Percentiles rank a stretch among this genome's conserved stretches.
Conservation (phyloP, 1,140 invertebrate genomes). For the Temnothorax nylanderi region DNA sequence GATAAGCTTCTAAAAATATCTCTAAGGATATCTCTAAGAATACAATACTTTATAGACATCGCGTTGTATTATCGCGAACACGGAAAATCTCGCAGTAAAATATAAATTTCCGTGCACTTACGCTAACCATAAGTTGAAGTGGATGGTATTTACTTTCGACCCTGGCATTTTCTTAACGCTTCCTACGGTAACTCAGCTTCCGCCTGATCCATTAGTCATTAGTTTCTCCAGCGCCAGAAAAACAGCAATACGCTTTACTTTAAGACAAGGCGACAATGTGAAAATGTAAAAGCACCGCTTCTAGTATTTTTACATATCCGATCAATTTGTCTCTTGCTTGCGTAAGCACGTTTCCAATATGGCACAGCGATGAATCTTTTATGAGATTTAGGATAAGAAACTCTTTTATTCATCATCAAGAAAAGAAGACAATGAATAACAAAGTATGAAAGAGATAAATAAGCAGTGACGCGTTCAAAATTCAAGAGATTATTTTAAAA, state of each 20-base stretch:
- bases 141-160: slow-evolving; percentile 47
- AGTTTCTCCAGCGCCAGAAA: slow-evolving; percentile 33
- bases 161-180: slow-evolving; percentile 49
- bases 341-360: not conserved
- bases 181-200: slow-evolving; percentile 37
- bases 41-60: not conserved
- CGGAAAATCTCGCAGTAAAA: slow-evolving; percentile 38
- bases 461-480: not conserved
- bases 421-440: not conserved
- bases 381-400: not conserved
- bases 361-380: slow-evolving; percentile 22
- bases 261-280: not conserved
- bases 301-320: not conserved
- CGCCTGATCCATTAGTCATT: slow-evolving; percentile 55
- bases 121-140: slow-evolving; percentile 37
- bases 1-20: slow-evolving; percentile 2
- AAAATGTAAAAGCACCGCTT: slow-evolving; percentile 16
- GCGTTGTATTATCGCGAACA: slow-evolving; percentile 18
- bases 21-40: not conserved
- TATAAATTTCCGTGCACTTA: slow-evolving; percentile 26
- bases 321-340: slow-evolving; percentile 11
- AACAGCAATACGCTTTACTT: slow-evolving; percentile 28
- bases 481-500: slow-evolving; percentile 1
- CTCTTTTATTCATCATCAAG: slow-evolving; percentile 14
- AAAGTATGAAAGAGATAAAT: not conserved